These are phyloP conservation scores for Euphydryas editha DNA, from an alignment of 2,888 invertebrate species.

Conservation along the genomic window DNA sequence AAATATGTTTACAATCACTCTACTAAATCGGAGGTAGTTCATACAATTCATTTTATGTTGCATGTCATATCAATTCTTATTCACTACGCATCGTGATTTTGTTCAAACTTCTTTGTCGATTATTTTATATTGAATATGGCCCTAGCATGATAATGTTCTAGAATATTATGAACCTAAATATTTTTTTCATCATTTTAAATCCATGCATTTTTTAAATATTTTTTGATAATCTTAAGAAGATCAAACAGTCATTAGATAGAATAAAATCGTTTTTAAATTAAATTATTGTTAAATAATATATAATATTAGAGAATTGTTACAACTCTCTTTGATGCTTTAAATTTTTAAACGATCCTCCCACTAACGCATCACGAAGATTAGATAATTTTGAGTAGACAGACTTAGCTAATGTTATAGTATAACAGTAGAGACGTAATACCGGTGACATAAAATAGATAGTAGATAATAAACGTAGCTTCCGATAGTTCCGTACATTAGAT, in stretches of 20 bases:
- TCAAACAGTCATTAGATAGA: not conserved
- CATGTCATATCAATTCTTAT: constrained; percentile 66
- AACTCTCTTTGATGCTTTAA: not conserved
- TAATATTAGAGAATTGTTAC: not conserved
- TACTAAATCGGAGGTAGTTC: constrained; percentile 62
- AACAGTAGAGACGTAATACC: not conserved
- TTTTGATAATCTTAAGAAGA: no score
- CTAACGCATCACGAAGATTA: constrained; percentile 33
- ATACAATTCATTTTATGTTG: constrained; percentile 69
- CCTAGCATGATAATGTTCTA: constrained; percentile 31
- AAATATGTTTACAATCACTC: not conserved
- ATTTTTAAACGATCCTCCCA: constrained; percentile 14
- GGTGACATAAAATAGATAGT: not conserved
- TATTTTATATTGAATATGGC: constrained; percentile 19
- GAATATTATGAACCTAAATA: not conserved
- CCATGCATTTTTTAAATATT: not conserved
- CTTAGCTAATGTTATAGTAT: not conserved
- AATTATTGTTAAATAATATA: not conserved
- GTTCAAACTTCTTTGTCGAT: constrained; percentile 38
- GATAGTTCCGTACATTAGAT: not conserved
- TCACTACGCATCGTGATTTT: constrained; percentile 54
- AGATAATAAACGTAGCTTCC: not conserved
- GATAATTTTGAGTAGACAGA: not conserved
- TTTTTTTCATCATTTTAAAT: constrained; percentile 9
- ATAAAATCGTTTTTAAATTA: not conserved